Conservation (phyloP, 2,888 invertebrate genomes). For the Perizoma flavofasciatum region DNA sequence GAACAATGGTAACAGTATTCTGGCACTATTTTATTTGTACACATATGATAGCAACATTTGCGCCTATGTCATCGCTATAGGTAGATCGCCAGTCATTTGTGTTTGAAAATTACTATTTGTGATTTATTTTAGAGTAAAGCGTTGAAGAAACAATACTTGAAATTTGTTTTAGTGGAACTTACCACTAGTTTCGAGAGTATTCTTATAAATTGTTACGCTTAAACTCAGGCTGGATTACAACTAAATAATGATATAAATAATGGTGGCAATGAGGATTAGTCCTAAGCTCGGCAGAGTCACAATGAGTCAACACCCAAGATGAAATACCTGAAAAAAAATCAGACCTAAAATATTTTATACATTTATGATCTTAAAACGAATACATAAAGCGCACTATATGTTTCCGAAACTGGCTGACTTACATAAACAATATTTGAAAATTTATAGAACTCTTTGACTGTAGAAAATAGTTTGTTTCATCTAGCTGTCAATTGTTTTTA, state of each 20-base stretch:
- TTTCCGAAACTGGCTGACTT: too few species aligned
- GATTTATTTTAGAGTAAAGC: too few species aligned
- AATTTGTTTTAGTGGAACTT: too few species aligned
- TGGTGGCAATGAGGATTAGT: conserved; percentile 55
- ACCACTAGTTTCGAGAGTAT: conserved; percentile 42
- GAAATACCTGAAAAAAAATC: conserved; percentile 46
- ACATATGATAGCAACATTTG: conserved; percentile 23
- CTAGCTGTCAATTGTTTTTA: too few species aligned
- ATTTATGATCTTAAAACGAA: too few species aligned
- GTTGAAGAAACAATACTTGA: too few species aligned
- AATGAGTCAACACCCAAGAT: conserved; percentile 62
- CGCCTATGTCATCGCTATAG: not conserved
- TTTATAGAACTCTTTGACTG: too few species aligned
- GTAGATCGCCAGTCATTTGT: too few species aligned
- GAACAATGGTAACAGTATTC: conserved; percentile 46
- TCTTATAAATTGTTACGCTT: conserved; percentile 57
- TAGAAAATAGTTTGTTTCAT: too few species aligned
- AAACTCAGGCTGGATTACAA: conserved; percentile 54
- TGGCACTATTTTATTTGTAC: conserved; percentile 59
- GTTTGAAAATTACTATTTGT: too few species aligned
- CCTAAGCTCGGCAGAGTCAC: conserved; percentile 35
- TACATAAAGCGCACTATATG: too few species aligned
- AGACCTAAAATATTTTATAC: not conserved
- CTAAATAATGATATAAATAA: conserved; percentile 72
- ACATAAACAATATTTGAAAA: too few species aligned